A percentile compares a stretch with the other conserved stretches of the same genome.
Conservation (phyloP, 2,113 vertebrate species). For the Alethe castanea region DNA sequence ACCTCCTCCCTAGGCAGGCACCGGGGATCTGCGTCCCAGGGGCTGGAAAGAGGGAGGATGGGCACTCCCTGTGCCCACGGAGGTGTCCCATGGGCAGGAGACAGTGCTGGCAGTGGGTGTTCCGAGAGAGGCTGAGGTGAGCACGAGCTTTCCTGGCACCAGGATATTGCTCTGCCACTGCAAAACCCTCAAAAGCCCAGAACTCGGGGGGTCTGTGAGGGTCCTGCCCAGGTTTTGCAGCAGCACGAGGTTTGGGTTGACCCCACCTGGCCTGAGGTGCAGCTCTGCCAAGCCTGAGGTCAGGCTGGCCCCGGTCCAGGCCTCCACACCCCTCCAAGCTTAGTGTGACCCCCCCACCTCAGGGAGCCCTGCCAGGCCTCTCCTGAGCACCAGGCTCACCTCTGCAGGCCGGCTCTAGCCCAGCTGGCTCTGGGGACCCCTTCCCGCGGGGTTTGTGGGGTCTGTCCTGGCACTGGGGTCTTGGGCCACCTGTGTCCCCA, state of each 20-base stretch:
- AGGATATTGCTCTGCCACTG: background rate
- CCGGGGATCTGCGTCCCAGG: background rate
- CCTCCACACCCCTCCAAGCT: background rate
- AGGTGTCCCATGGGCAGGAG: background rate
- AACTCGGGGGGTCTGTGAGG: background rate
- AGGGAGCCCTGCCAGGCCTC: background rate
- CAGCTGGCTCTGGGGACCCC: background rate
- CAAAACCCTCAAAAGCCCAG: background rate
- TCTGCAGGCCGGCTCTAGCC: background rate
- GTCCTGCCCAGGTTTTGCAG: background rate
- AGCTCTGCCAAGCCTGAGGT: background rate
- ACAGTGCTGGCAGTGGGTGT: background rate
- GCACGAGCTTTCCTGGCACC: background rate
- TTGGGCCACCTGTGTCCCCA: background rate
- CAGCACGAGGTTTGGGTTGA: background rate
- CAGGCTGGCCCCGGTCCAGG: background rate
- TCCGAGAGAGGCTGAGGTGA: background rate
- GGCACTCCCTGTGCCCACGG: background rate
- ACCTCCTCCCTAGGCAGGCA: background rate
- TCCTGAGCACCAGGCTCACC: background rate
- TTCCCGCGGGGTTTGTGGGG: background rate
- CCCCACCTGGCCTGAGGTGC: background rate
- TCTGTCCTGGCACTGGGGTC: background rate
- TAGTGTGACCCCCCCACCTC: background rate
- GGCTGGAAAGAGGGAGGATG: background rate